Percentiles rank a stretch among this genome's conserved stretches.
phyloP scores from a whole-genome alignment of 2,797 vertebrate species.

The Eidolon dupreanum region DNA sequence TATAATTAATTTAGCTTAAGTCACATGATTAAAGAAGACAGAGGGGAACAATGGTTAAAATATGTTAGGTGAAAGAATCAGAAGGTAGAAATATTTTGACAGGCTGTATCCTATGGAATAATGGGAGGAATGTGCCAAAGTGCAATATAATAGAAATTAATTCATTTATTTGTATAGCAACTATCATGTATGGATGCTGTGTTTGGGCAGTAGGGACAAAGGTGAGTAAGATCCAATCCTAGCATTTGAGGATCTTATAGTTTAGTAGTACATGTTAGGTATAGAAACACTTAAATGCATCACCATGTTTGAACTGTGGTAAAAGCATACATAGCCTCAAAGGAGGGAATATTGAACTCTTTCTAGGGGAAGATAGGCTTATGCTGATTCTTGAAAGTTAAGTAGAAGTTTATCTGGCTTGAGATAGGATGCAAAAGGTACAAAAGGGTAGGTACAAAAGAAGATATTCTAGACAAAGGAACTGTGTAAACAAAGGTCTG shows the following conservation, averaged over 20 bases:
- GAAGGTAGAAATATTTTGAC: background rate
- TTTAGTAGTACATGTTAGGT: background rate
- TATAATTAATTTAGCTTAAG: constrained; percentile 65
- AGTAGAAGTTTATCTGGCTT: background rate
- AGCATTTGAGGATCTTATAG: background rate
- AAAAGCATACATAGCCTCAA: background rate
- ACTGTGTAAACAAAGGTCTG: too few relatives aligned
- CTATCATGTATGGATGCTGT: background rate
- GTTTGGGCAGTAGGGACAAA: background rate
- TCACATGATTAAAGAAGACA: constrained; percentile 46
- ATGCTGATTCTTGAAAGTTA: background rate
- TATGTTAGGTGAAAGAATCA: constrained; percentile 23
- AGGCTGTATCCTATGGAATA: background rate
- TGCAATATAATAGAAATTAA: background rate
- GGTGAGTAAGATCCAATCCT: background rate
- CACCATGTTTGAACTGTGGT: background rate
- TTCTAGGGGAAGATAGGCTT: background rate
- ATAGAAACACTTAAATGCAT: background rate
- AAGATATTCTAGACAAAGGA: background rate
- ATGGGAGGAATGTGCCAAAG: background rate
- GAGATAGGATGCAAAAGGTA: background rate
- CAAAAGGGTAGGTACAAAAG: background rate
- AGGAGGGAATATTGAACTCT: background rate
- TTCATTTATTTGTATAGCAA: background rate
- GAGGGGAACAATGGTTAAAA: constrained; percentile 46